A percentile compares a stretch with the other conserved stretches of the same genome.
phyloP scores from a whole-genome alignment of 2,888 invertebrate genomes.

The Ophioninae sp. region DNA sequence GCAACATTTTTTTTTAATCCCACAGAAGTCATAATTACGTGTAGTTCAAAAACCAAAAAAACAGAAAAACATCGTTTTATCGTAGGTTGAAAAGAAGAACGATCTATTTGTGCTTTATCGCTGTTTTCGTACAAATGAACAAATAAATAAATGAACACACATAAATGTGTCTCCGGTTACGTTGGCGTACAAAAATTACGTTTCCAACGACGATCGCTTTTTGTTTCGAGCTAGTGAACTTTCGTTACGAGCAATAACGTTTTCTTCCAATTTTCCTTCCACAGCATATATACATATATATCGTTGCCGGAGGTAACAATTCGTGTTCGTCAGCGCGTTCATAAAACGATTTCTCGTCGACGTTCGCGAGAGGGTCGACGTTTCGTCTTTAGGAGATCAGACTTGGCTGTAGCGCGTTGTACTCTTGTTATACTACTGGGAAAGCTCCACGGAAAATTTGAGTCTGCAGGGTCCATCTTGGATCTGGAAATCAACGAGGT shows the following conservation, averaged over 20 bases:
- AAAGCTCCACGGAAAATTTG: slow-evolving; percentile 56
- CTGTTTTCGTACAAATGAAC: background rate
- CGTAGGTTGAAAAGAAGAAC: no score
- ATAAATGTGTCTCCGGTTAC: background rate
- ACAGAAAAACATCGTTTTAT: no score
- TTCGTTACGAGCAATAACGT: slow-evolving; percentile 69
- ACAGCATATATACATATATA: slow-evolving; percentile 9
- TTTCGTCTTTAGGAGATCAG: slow-evolving; percentile 41
- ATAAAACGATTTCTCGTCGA: slow-evolving; percentile 76
- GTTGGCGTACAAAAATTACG: slow-evolving; percentile 30
- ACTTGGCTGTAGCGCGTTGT: slow-evolving; percentile 31
- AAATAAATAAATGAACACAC: no score
- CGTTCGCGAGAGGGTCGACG: slow-evolving; percentile 57
- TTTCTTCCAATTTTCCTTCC: slow-evolving; percentile 70
- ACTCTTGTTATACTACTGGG: slow-evolving; percentile 22
- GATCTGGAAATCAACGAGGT: slow-evolving; percentile 40
- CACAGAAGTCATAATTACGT: no score
- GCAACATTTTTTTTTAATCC: no score
- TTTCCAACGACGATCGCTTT: slow-evolving; percentile 44
- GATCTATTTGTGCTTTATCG: background rate
- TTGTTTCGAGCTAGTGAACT: slow-evolving; percentile 62
- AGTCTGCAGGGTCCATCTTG: slow-evolving; percentile 50
- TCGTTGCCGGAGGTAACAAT: slow-evolving; percentile 69
- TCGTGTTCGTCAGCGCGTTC: slow-evolving; percentile 72
- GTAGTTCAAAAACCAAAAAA: no score